phyloP scores from a whole-genome alignment of 2,113 vertebrate species.

The Eupsittula cactorum region DNA sequence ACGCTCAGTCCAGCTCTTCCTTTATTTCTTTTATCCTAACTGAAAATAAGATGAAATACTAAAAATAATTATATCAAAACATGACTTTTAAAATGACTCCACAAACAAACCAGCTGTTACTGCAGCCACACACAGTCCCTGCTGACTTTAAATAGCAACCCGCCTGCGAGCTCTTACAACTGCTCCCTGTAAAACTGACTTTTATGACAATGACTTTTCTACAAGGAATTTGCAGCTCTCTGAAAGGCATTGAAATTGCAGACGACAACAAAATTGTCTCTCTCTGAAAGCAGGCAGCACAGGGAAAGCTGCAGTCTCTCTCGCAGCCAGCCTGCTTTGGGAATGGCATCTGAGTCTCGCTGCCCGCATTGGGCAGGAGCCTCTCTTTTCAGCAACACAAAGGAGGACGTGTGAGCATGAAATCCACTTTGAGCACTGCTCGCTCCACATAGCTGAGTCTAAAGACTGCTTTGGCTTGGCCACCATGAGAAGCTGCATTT shows the following conservation, averaged over 20 bases:
- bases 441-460: background rate
- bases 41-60: background rate
- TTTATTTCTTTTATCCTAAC: background rate
- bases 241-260: background rate
- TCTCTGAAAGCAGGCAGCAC: background rate
- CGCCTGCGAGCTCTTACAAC: fast-evolving
- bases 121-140: background rate
- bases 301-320: background rate
- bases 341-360: background rate
- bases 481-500: background rate
- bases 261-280: background rate
- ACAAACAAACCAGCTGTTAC: background rate
- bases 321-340: background rate
- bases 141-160: background rate
- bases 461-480: background rate
- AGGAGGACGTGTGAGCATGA: conserved; percentile 41
- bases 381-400: conserved; percentile 30
- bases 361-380: background rate
- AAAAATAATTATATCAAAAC: background rate
- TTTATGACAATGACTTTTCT: background rate
- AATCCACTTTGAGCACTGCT: conserved; percentile 37
- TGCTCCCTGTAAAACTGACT: background rate
- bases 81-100: background rate
- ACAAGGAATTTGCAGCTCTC: background rate
- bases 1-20: background rate